Conservation (phyloP, 2,797 vertebrate genomes). For the Anabas testudineus region DNA sequence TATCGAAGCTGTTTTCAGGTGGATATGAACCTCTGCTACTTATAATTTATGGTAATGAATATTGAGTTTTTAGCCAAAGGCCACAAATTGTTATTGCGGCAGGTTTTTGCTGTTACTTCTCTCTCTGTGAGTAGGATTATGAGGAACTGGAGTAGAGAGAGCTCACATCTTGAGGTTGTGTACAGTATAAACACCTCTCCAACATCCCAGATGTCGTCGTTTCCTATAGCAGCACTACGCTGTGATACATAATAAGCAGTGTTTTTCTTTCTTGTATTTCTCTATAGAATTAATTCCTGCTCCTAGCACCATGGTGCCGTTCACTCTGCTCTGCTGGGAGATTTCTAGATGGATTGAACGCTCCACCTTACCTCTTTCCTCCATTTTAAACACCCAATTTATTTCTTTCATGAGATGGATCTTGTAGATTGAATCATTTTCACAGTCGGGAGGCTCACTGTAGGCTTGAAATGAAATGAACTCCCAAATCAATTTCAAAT, state of each 20-base stretch:
- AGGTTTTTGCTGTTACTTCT: constrained; percentile 41
- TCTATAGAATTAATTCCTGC: constrained; percentile 71
- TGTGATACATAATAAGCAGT: constrained; percentile 73
- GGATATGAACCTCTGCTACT: constrained; percentile 25
- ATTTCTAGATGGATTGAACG: constrained; percentile 73
- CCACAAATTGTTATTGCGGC: constrained; percentile 52
- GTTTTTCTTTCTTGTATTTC: constrained; percentile 79
- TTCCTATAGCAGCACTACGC: constrained; percentile 63
- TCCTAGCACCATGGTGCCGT: constrained; percentile 63
- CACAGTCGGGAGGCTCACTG: constrained; percentile 95
- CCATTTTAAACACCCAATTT: constrained; percentile 94
- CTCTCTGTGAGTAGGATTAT: constrained; percentile 44
- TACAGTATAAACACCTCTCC: constrained; percentile 72
- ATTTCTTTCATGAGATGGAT: constrained; percentile 97
- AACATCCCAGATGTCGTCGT: constrained; percentile 69
- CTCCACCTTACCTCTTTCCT: constrained; percentile 74
- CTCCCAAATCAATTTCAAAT: constrained; percentile 93
- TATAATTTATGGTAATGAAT: constrained; percentile 44
- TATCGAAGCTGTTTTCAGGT: constrained; percentile 52
- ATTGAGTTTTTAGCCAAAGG: constrained; percentile 50
- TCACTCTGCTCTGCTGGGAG: constrained; percentile 73
- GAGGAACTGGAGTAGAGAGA: constrained; percentile 42
- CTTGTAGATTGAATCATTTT: constrained; percentile 99
- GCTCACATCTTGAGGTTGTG: constrained; percentile 61
- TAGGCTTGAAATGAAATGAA: constrained; percentile 94